Evolutionary conservation across 2,888 invertebrate species (phyloP), one percentile per base, ranked within the genome.

Genomic region (Sycophila texana): DNA sequence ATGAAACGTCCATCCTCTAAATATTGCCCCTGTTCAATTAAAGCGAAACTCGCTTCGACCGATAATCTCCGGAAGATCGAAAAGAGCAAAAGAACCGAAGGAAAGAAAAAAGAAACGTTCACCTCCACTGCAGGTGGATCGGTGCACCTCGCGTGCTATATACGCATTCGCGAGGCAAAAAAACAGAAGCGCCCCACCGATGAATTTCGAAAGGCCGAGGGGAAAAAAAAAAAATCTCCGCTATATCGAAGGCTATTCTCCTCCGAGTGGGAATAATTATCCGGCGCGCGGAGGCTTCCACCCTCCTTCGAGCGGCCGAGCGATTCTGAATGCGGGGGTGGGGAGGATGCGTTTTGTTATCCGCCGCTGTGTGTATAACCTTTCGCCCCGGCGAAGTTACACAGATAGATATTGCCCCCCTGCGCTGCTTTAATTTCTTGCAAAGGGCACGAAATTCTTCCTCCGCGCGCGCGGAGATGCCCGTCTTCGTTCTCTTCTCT

Each of bases 21-120:
- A 71, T 60, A 71, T 22, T 49, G 60, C 20, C 47, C 30, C 26
- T 60, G 60, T 60, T 71, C 60, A 26, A 71, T 71, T 71, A 60
- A 71, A 60, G 60, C 49, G 49, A 71, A 49, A 71, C 60, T 49
- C 71, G 49, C 60, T 71, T 47, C 58, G 22, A 14, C 14, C 22
- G 22, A 49, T 20, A 39, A 60, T 20, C 13, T 10, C 20, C 39
- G 57, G 3, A 22, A 22, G 4, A 7, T 49, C 39, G 5, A 51
- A 22, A 7, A 20, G n/a, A 7, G n/a, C 16, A 5, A 22, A 5
- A 66, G n/a, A 14, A 47, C 26, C 12, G 7, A 12, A 20, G 5
- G 18, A 7, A 7, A 4, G 7, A 14, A 14, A 47, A 12, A 18
- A 12, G 3, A 20, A 16, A 12, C 7, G 1, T 16, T 13, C 57